Evolutionary conservation across 2,113 vertebrate species (phyloP).

Genomic region (Phodopus roborovskii): DNA sequence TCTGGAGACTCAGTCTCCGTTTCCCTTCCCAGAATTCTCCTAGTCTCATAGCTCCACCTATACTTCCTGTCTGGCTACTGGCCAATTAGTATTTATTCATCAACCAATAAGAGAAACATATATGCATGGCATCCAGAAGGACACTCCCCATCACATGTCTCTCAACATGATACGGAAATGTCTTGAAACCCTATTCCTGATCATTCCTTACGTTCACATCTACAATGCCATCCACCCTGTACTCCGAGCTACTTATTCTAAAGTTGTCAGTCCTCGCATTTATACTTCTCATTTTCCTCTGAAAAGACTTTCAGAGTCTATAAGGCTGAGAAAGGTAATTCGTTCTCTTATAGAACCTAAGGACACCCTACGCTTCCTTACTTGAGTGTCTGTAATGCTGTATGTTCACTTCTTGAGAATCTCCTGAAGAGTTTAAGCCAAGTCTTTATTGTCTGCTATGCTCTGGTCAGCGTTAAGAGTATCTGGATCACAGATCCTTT

Average conservation of each 20-base stretch:
- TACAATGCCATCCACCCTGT: neutral
- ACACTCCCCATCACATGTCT: too few relatives aligned
- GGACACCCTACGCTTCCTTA: fast-evolving
- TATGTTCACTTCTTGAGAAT: neutral
- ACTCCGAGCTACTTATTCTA: neutral
- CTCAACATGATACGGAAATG: neutral
- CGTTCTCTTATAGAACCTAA: neutral
- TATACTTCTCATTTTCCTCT: neutral
- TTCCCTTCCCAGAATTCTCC: too few relatives aligned
- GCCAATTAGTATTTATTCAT: too few relatives aligned
- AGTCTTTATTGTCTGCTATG: neutral
- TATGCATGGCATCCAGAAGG: too few relatives aligned
- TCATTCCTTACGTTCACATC: neutral
- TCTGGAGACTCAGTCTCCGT: too few relatives aligned
- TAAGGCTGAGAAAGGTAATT: neutral
- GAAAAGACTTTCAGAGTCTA: neutral
- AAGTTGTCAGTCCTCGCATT: neutral
- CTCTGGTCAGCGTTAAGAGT: neutral
- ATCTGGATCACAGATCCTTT: neutral
- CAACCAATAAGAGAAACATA: too few relatives aligned
- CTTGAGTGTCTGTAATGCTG: neutral
- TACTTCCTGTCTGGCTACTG: too few relatives aligned
- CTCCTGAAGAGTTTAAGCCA: neutral
- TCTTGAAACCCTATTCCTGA: neutral
- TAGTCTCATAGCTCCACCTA: too few relatives aligned